These are phyloP conservation scores for Elephas maximus DNA, from an alignment of 2,113 vertebrate species.

Conservation along the genomic window DNA sequence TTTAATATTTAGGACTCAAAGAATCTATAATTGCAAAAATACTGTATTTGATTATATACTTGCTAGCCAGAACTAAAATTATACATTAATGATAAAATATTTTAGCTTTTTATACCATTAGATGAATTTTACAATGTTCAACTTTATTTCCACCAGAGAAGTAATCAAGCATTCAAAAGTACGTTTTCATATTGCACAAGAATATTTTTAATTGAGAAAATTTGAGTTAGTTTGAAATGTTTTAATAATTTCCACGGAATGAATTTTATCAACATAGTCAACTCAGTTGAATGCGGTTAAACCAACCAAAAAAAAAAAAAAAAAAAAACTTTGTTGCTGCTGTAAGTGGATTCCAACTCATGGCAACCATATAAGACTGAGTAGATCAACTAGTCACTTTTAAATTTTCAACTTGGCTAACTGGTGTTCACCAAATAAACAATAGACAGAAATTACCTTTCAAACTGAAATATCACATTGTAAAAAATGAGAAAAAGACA, in stretches of 20 bases:
- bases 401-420: conserved; percentile 69
- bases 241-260: conserved; percentile 26
- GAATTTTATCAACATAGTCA: conserved; percentile 69
- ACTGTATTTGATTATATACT: neutral
- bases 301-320: too few relatives aligned
- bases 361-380: too few relatives aligned
- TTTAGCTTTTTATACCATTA: neutral
- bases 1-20: neutral
- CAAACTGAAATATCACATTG: conserved; percentile 59
- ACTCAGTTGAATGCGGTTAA: conserved; percentile 58
- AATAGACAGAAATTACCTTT: conserved; percentile 54
- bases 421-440: conserved; percentile 26
- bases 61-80: conserved; percentile 19
- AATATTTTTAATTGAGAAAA: conserved; percentile 33
- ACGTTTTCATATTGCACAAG: conserved; percentile 23
- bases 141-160: neutral
- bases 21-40: conserved; percentile 28
- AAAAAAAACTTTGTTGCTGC: too few relatives aligned
- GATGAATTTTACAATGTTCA: neutral
- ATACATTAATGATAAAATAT: conserved; percentile 26
- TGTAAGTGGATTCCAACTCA: too few relatives aligned
- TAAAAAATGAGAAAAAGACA: conserved; percentile 54
- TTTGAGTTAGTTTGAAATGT: conserved; percentile 28
- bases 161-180: neutral
- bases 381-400: neutral